phyloP scores from a whole-genome alignment of 2,113 vertebrate genomes.

The Promerops cafer region DNA sequence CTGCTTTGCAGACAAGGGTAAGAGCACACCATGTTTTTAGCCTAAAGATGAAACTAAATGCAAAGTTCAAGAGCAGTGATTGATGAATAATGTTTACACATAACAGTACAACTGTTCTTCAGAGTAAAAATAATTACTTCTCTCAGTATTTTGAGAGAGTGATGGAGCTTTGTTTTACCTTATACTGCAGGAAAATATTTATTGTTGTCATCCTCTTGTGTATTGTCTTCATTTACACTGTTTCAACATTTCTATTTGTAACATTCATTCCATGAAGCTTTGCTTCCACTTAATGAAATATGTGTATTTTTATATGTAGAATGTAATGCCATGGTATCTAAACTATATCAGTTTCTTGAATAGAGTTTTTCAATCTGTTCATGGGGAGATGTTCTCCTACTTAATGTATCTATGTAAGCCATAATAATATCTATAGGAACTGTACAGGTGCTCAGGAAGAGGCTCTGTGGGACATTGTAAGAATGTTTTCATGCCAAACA shows the following conservation, averaged over 20 bases:
- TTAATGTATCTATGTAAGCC: background rate
- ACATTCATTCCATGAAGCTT: slow-evolving; percentile 64
- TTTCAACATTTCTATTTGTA: slow-evolving; percentile 48
- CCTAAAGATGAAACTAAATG: background rate
- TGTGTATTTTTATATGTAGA: background rate
- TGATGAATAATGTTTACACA: background rate
- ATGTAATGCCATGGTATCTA: background rate
- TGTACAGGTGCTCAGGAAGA: background rate
- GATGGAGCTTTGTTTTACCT: background rate
- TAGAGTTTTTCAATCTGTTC: background rate
- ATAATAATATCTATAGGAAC: background rate
- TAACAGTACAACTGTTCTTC: background rate
- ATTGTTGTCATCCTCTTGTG: slow-evolving; percentile 13
- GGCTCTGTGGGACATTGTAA: background rate
- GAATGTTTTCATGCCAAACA: background rate
- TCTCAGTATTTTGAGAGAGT: background rate
- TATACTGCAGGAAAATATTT: background rate
- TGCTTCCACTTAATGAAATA: slow-evolving; percentile 29
- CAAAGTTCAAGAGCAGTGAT: background rate
- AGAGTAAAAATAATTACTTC: background rate
- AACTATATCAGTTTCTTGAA: background rate
- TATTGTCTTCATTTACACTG: slow-evolving; percentile 42
- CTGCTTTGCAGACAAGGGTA: slow-evolving; percentile 88
- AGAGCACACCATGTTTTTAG: slow-evolving; percentile 14
- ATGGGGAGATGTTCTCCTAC: background rate